Conservation (phyloP, 2,888 invertebrate species). For the Plebejus argus region DNA sequence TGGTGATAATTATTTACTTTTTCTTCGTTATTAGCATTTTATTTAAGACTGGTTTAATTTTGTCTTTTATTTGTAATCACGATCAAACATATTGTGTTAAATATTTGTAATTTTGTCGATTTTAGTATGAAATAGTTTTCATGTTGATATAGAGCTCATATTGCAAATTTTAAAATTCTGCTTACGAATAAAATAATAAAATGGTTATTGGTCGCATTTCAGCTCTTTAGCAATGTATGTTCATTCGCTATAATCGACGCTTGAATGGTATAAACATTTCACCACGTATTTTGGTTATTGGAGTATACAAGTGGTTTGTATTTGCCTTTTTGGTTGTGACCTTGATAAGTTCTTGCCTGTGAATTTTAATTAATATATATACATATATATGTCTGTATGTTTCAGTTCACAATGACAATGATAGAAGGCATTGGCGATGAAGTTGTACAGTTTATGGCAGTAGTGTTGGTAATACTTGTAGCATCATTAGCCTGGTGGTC, state of each 20-base stretch:
- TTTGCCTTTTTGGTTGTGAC: not conserved
- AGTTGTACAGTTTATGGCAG: slow-evolving; percentile 86
- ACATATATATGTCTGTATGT: not conserved
- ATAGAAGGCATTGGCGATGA: slow-evolving; percentile 93
- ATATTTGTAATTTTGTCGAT: not conserved
- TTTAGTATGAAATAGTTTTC: not conserved
- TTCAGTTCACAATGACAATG: slow-evolving; percentile 82
- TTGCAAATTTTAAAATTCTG: not conserved
- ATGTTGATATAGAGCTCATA: not conserved
- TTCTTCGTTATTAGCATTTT: not conserved
- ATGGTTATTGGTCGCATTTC: not conserved
- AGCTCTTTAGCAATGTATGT: slow-evolving; percentile 8
- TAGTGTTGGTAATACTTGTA: slow-evolving; percentile 78
- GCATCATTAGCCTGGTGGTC: slow-evolving; percentile 90
- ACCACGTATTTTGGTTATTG: not conserved
- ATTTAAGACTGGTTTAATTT: not conserved
- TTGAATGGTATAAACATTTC: not conserved
- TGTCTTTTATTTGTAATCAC: not conserved
- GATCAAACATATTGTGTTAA: not conserved
- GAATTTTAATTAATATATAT: not conserved
- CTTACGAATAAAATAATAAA: slow-evolving; percentile 1
- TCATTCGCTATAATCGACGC: not conserved
- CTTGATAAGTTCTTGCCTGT: slow-evolving; percentile 4
- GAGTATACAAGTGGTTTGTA: slow-evolving; percentile 10
- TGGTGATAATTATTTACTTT: not conserved